phyloP scores from a whole-genome alignment of 2,888 invertebrate species.

The Machimus rusticus region DNA sequence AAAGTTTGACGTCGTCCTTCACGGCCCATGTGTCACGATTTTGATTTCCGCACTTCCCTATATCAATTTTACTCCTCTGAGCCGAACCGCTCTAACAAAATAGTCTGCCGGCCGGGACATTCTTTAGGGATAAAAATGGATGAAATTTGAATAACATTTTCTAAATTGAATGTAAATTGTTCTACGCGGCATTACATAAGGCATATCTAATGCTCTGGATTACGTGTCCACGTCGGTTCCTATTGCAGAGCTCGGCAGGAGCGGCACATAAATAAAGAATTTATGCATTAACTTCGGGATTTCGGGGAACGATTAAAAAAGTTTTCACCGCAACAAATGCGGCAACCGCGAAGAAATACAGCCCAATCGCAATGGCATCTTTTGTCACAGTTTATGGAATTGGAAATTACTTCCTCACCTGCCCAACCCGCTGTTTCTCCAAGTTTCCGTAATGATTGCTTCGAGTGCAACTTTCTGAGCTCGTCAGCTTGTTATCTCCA shows the following conservation, averaged over 20 bases:
- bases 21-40: conserved; percentile 22
- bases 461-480: conserved; percentile 18
- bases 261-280: conserved; percentile 44
- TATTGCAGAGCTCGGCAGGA: not conserved
- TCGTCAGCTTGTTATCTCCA: conserved; percentile 37
- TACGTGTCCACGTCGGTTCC: not conserved
- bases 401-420: conserved; percentile 39
- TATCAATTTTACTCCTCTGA: not conserved
- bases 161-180: conserved; percentile 52
- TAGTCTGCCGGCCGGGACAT: not conserved
- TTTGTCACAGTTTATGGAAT: conserved; percentile 31
- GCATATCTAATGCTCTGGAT: not conserved
- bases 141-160: conserved; percentile 44
- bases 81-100: not conserved
- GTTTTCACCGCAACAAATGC: not conserved
- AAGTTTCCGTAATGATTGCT: conserved; percentile 30
- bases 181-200: conserved; percentile 38
- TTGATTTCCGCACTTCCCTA: conserved; percentile 20
- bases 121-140: conserved; percentile 39
- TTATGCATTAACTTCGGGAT: conserved; percentile 41
- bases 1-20: conserved; percentile 25
- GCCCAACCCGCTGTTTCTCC: not conserved
- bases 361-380: not conserved
- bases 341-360: not conserved
- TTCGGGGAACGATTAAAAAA: conserved; percentile 42